Percentiles rank a stretch among this genome's conserved stretches.
Evolutionary conservation across 2,888 invertebrate genomes (phyloP).

Genomic region (Heteromyza rotundicornis): DNA sequence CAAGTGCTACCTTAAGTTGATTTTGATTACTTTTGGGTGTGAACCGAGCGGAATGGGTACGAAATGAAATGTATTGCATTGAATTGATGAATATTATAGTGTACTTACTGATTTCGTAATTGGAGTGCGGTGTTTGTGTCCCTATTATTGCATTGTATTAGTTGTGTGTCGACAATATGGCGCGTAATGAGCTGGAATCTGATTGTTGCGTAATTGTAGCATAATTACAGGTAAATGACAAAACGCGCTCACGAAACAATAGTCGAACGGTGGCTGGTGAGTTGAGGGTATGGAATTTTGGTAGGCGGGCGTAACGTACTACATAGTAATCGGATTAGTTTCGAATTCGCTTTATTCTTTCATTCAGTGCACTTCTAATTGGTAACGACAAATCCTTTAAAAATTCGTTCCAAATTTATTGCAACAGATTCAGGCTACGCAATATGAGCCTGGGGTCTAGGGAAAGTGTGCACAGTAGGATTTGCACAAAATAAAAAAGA

Average conservation of each 20-base stretch:
- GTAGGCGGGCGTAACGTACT: background rate
- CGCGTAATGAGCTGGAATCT: constrained; percentile 50
- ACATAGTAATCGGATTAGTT: constrained; percentile 33
- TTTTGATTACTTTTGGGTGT: constrained; percentile 31
- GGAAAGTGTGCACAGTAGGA: too few species aligned
- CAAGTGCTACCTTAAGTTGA: constrained; percentile 25
- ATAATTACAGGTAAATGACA: constrained; percentile 21
- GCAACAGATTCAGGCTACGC: too few species aligned
- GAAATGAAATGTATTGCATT: too few species aligned
- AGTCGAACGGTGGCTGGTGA: too few species aligned
- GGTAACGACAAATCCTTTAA: background rate
- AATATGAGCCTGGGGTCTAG: too few species aligned
- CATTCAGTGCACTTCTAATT: background rate
- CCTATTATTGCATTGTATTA: constrained; percentile 35
- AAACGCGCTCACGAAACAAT: too few species aligned
- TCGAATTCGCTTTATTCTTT: constrained; percentile 30
- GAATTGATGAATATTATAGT: too few species aligned
- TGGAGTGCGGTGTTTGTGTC: constrained; percentile 41
- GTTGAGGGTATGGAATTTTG: too few species aligned
- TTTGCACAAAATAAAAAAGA: too few species aligned
- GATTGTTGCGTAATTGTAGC: constrained; percentile 35
- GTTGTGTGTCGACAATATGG: constrained; percentile 51
- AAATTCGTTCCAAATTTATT: too few species aligned
- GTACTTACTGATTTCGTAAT: constrained; percentile 31
- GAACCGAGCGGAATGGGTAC: background rate